These are phyloP conservation scores for Melanogrammus aeglefinus DNA, from an alignment of 2,797 vertebrate genomes.

Conservation along the genomic window DNA sequence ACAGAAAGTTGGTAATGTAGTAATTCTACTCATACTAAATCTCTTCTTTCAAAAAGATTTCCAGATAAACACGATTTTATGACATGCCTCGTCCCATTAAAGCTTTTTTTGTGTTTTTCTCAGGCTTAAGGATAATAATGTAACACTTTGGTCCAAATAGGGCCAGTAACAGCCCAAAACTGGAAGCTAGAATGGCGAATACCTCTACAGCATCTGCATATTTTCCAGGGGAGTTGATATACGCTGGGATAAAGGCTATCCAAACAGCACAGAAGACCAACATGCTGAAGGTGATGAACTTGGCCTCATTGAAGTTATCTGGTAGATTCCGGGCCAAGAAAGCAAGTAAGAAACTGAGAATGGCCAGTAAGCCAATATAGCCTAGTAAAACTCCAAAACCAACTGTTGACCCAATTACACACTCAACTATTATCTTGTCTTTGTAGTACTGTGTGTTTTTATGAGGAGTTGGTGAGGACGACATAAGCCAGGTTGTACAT, in stretches of 20 bases:
- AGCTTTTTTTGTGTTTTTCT: constrained; percentile 55
- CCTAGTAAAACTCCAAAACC: constrained; percentile 65
- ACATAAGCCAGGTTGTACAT: constrained; percentile 58
- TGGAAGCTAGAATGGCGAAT: constrained; percentile 52
- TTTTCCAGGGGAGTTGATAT: constrained; percentile 56
- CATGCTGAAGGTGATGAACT: constrained; percentile 77
- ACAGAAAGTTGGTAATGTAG: neutral
- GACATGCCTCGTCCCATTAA: constrained; percentile 40
- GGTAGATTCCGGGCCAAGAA: constrained; percentile 72
- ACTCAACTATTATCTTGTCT: constrained; percentile 66
- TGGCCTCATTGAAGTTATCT: constrained; percentile 73
- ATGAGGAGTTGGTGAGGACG: constrained; percentile 48
- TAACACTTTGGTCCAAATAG: constrained; percentile 54
- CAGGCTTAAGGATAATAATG: constrained; percentile 47
- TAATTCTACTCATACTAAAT: neutral
- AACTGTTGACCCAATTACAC: constrained; percentile 53
- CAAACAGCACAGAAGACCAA: constrained; percentile 74
- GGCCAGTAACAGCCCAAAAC: constrained; percentile 44
- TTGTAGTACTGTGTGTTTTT: constrained; percentile 62
- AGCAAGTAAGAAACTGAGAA: constrained; percentile 64
- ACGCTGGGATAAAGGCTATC: constrained; percentile 70
- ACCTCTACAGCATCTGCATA: constrained; percentile 48
- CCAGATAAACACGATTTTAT: neutral
- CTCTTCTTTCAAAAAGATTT: neutral
- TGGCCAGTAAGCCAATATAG: constrained; percentile 70